Base-by-base conservation (phyloP, 2,888 invertebrate species). In the Bugula neritina region DNA sequence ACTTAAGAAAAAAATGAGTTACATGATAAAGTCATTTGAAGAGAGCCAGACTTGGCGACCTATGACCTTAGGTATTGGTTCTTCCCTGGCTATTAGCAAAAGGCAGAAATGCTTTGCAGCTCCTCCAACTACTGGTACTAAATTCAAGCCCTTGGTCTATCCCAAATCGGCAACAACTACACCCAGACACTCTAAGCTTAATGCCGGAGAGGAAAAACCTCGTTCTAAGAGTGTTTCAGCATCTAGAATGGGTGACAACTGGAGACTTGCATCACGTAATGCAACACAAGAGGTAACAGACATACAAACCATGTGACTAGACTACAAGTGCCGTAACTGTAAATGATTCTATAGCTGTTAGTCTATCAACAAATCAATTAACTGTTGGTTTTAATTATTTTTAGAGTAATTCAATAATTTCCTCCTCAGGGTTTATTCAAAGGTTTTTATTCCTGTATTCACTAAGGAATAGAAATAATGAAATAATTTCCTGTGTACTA, bases 11-110 rank as follows among this genome's bases (percentile, higher is more conserved):
- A 21, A 31, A 10, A 63, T 63, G 27, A 31, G 63, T 63, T 21
- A 3, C 5, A 2, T 27, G 13, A 31, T 63, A 3, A 63, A 63
- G 31, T 3, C 63, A 13, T 10, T 13, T 2, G 25, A 63, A 2
- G 5, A 31, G 27, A 13, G 27, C 10, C 31, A 27, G 10, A 13
- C 27, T 25, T 63, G 63, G 63, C 34, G 63, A 2, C 63, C 63
- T n/a, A n/a, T 27, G 25, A 31, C 29, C 29, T 31, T 63, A 13
- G 63, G 63, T 34, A 63, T 63, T 27, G 63, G 63, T 27, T 63
- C 63, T 63, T 63, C 63, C 27, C 31, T 63, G 27, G 17, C 63
- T 5, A 63, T 63, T 25, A 25, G 25, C 17, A 63, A 63, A 5
- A 25, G 63, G n/a, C 27, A n/a, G 31, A 27, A 25, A 31, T 31